Evolutionary conservation across 1,140 invertebrate species (phyloP).

Genomic region (Drosophila lowei): DNA sequence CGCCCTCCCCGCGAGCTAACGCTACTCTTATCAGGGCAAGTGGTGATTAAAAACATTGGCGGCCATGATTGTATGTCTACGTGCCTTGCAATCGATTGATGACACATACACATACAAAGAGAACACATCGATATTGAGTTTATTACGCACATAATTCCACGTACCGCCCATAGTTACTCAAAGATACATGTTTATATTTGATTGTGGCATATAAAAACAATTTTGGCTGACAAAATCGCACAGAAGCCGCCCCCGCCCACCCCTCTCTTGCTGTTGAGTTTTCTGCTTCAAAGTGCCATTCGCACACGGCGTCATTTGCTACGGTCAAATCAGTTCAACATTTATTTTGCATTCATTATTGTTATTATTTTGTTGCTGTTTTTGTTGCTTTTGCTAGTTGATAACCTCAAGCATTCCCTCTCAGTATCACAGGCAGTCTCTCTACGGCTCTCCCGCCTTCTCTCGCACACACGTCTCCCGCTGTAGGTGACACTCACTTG

Average conservation of each 20-base stretch:
- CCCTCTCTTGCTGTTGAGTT: constrained; percentile 3
- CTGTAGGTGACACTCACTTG: constrained; percentile 49
- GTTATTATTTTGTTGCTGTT: constrained; percentile 43
- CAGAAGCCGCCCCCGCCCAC: not conserved
- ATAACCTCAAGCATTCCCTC: constrained; percentile 54
- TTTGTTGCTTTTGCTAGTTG: constrained; percentile 35
- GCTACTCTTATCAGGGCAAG: constrained; percentile 35
- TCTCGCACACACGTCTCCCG: constrained; percentile 18
- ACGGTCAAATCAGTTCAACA: constrained; percentile 57
- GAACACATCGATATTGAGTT: constrained; percentile 17
- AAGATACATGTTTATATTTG: not conserved
- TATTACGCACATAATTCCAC: constrained; percentile 44
- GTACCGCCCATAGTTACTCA: constrained; percentile 21
- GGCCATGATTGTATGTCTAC: constrained; percentile 46
- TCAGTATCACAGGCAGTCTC: constrained; percentile 19
- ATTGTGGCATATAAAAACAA: constrained; percentile 10
- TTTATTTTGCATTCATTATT: constrained; percentile 47
- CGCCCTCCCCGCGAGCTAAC: not conserved
- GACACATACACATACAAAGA: constrained; percentile 34
- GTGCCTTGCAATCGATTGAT: constrained; percentile 45
- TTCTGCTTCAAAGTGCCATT: constrained; percentile 1
- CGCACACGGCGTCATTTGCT: constrained; percentile 40
- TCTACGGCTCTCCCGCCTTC: constrained; percentile 6
- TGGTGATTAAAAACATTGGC: constrained; percentile 50
- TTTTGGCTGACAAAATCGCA: constrained; percentile 15